phyloP scores from a whole-genome alignment of 2,113 vertebrate species.

The Muntiacus muntjak region DNA sequence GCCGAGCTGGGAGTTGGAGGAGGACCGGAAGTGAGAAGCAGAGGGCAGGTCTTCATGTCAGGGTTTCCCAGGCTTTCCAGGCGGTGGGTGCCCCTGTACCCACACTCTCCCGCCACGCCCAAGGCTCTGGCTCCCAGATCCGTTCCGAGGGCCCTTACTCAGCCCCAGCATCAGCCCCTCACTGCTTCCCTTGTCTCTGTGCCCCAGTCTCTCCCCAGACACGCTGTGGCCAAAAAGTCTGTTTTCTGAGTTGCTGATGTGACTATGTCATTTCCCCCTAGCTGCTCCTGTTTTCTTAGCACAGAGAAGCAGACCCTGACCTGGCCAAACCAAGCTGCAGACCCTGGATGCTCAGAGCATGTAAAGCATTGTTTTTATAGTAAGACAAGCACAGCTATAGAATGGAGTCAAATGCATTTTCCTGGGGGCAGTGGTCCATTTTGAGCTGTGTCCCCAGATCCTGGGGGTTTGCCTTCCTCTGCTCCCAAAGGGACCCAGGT shows the following conservation, averaged over 20 bases:
- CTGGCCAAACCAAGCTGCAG: fast-evolving
- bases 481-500: not conserved
- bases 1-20: not conserved
- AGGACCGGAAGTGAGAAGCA: not conserved
- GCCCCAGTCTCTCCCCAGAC: not conserved
- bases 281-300: not conserved
- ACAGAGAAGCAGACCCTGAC: not conserved
- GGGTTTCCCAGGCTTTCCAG: fast-evolving
- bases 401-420: not conserved
- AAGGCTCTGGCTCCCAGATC: not conserved
- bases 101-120: not conserved
- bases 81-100: not conserved
- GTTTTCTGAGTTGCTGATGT: no score
- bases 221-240: not conserved
- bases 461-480: not conserved
- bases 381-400: not conserved
- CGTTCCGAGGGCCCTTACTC: not conserved
- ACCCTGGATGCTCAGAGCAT: fast-evolving
- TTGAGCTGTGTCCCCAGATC: not conserved
- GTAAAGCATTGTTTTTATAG: not conserved
- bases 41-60: not conserved
- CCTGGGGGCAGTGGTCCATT: fast-evolving
- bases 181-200: not conserved
- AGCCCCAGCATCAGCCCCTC: not conserved
- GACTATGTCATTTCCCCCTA: fast-evolving